Percentiles rank a stretch among this genome's conserved stretches.
phyloP scores from a whole-genome alignment of 2,888 invertebrate genomes.

The Sialis fuliginosa region DNA sequence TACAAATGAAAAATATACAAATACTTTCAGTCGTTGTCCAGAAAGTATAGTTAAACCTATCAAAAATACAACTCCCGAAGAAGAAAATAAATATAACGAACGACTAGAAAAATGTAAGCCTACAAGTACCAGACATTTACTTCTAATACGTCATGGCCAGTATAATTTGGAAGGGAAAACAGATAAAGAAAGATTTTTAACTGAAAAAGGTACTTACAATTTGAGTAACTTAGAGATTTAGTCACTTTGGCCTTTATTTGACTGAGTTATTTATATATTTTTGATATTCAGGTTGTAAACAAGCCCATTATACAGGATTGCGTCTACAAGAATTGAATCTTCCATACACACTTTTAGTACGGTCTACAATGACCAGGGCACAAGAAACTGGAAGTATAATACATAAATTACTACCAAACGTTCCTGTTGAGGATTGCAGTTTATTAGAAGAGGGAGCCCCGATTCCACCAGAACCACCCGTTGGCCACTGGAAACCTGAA shows the following conservation, averaged over 20 bases:
- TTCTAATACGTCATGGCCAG: conserved; percentile 90
- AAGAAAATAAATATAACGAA: conserved; percentile 50
- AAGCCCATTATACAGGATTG: conserved; percentile 73
- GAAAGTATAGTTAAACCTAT: conserved; percentile 46
- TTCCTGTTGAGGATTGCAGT: conserved; percentile 45
- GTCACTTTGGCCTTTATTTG: conserved; percentile 4
- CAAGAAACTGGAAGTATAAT: conserved; percentile 82
- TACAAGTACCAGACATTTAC: conserved; percentile 57
- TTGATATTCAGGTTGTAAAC: conserved; percentile 46
- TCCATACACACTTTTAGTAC: conserved; percentile 62
- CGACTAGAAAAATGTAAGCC: conserved; percentile 41
- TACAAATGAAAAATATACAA: neutral
- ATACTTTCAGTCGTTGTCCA: conserved; percentile 49
- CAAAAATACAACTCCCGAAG: conserved; percentile 27
- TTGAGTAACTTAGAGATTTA: conserved; percentile 1
- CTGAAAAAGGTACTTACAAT: conserved; percentile 47
- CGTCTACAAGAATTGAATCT: conserved; percentile 59
- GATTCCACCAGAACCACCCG: conserved; percentile 81
- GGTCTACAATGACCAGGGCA: conserved; percentile 88
- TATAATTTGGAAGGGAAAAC: conserved; percentile 57
- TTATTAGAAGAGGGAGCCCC: conserved; percentile 87
- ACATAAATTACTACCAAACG: conserved; percentile 39
- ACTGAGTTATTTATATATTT: no score
- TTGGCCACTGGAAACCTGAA: conserved; percentile 77
- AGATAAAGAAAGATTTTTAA: conserved; percentile 59